Conservation (phyloP, 2,888 invertebrate species). For the Synanthedon tipuliformis region DNA sequence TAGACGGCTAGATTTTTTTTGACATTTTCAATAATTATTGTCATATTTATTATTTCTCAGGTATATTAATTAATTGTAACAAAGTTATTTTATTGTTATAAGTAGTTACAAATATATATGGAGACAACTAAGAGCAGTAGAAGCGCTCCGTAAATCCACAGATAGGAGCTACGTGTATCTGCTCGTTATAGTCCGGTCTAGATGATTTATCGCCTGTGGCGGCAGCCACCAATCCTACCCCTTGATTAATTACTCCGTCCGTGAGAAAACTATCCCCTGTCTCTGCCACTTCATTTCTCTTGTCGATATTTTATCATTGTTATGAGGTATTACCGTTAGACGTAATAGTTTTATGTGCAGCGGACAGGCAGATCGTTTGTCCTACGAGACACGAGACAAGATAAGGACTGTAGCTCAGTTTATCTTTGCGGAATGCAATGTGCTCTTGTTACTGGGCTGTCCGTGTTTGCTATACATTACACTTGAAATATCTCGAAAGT, state of each 20-base stretch:
- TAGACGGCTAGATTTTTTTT: too few relatives aligned
- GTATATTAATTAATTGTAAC: too few relatives aligned
- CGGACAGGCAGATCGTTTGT: background rate
- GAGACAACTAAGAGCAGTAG: background rate
- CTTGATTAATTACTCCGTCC: constrained; percentile 48
- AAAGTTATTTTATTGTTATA: too few relatives aligned
- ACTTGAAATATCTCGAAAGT: too few relatives aligned
- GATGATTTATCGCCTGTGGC: constrained; percentile 41
- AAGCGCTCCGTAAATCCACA: constrained; percentile 15
- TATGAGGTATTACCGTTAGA: constrained; percentile 4
- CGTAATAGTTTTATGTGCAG: background rate
- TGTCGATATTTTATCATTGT: constrained; percentile 33
- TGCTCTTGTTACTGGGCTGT: background rate
- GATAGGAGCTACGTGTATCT: constrained; percentile 14
- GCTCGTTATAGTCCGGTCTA: constrained; percentile 32
- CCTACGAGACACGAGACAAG: background rate
- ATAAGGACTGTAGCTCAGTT: constrained; percentile 3
- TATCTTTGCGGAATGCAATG: background rate
- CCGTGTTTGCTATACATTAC: too few relatives aligned
- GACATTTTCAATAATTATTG: too few relatives aligned
- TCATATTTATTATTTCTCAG: too few relatives aligned
- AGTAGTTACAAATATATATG: too few relatives aligned
- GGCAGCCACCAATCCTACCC: constrained; percentile 11
- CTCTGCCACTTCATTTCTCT: constrained; percentile 38
- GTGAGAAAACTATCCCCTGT: constrained; percentile 52